Percentiles rank a stretch among this genome's conserved stretches.
These are phyloP conservation scores for Thymelicus acteon DNA, from an alignment of 2,888 invertebrate genomes.

Conservation along the genomic window DNA sequence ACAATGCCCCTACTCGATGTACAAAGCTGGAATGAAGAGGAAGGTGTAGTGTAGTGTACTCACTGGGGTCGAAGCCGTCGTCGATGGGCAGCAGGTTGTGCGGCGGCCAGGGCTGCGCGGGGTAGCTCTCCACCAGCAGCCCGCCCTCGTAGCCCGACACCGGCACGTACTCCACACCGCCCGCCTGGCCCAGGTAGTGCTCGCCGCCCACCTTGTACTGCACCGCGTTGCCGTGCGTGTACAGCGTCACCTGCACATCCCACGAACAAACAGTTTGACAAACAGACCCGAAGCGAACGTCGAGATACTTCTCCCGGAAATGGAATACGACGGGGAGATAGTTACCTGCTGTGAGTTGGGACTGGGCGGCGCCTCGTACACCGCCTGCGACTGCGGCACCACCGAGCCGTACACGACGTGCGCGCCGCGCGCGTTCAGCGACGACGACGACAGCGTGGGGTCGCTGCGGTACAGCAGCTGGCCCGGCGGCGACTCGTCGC, in stretches of 20 bases:
- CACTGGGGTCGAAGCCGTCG: slow-evolving; percentile 80
- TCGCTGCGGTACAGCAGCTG: slow-evolving; percentile 87
- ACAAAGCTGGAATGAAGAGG: not conserved
- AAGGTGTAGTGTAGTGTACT: slow-evolving; percentile 44
- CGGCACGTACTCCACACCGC: slow-evolving; percentile 76
- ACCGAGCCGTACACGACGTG: slow-evolving; percentile 78
- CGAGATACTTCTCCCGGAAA: no score
- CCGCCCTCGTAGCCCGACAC: slow-evolving; percentile 79
- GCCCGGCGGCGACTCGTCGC: slow-evolving; percentile 82
- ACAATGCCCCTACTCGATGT: no score
- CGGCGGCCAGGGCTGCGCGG: slow-evolving; percentile 76
- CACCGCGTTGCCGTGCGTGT: slow-evolving; percentile 81
- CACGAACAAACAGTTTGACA: not conserved
- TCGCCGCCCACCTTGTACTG: slow-evolving; percentile 81
- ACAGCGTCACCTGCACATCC: slow-evolving; percentile 80
- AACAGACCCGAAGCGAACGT: no score
- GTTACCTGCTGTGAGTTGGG: slow-evolving; percentile 84
- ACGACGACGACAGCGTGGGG: slow-evolving; percentile 87
- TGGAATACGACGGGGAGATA: not conserved
- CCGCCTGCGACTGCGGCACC: slow-evolving; percentile 72
- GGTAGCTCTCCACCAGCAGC: slow-evolving; percentile 75
- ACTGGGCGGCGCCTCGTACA: slow-evolving; percentile 84
- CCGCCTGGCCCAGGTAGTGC: slow-evolving; percentile 65
- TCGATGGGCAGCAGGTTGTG: slow-evolving; percentile 74
- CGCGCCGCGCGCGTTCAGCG: slow-evolving; percentile 79